Evolutionary conservation across 2,888 invertebrate species (phyloP), one percentile per base, ranked within the genome.

Genomic region (Cordylochernes scorpioides): DNA sequence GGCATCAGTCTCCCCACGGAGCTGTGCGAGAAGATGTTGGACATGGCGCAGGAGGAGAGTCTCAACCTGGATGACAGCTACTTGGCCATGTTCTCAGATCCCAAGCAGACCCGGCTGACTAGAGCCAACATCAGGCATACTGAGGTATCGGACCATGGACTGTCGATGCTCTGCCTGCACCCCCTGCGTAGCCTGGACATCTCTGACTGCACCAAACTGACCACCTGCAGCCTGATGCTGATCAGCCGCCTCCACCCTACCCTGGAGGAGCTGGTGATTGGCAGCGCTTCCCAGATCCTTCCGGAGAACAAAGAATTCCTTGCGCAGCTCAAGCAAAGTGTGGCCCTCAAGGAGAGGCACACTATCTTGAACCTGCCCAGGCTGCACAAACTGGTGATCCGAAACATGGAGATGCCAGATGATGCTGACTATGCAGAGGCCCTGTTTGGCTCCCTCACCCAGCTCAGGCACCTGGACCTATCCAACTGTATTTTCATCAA

Each of bases 181-280:
- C 65, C 67, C 39, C 61, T 77, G 21, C 55, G 61, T 9, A 69
- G 71, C 38, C 54, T 86, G 27, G 71, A 75, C 41, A 58, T 84
- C 38, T 63, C 66, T 32, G 67, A 73, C 44, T 77, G 77, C 49
- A 60, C 63, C 37, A 61, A 63, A 38, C 54, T 80, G 25, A 65
- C 68, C 1, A 57, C 62, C 24, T 50, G 55, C 14, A 63, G 68
- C 14, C 59, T 78, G 36, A 62, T 65, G 34, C 55, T 63, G 31
- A 63, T 82, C 28, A 71, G 71, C 41, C 58, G 57, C n/a, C 16
- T 28, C 10, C 12, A 28, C 3, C 18, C 30, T 8, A 15, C 13
- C n/a, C 14, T 38, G 12, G 10, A 25, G n/a, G 33, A 33, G 4
- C 25, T 38, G 16, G 27, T 12, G 17, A 13, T 38, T 12, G 35